Evolutionary conservation across 2,113 vertebrate species (phyloP).

Genomic region (Manacus vitellinus): DNA sequence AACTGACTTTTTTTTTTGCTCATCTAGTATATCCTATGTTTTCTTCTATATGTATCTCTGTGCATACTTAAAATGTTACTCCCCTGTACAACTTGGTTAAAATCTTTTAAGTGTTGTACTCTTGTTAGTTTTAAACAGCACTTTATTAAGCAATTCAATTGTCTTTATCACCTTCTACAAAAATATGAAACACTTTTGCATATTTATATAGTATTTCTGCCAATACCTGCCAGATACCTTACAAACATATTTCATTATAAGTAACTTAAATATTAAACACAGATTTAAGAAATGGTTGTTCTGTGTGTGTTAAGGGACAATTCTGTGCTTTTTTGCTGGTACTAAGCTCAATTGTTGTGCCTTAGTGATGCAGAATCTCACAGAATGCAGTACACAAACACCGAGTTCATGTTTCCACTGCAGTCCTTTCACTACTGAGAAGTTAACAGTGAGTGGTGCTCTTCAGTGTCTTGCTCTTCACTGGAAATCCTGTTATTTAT

Average conservation of each 20-base stretch:
- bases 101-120: not conserved
- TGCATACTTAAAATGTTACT: not conserved
- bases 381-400: not conserved
- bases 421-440: not conserved
- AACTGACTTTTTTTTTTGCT: not conserved
- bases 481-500: not conserved
- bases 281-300: not conserved
- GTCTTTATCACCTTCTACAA: not conserved
- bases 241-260: not conserved
- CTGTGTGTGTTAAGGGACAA: not conserved
- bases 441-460: not conserved
- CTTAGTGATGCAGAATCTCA: not conserved
- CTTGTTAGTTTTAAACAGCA: not conserved
- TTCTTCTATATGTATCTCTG: not conserved
- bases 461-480: not conserved
- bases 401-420: not conserved
- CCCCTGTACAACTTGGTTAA: not conserved
- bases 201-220: not conserved
- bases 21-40: not conserved
- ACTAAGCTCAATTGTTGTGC: not conserved
- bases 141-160: not conserved
- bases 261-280: not conserved
- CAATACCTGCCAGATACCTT: not conserved
- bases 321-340: not conserved
- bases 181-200: not conserved